Evolutionary conservation across 1,140 invertebrate species (phyloP).

Genomic region (Reticulitermes speratus): DNA sequence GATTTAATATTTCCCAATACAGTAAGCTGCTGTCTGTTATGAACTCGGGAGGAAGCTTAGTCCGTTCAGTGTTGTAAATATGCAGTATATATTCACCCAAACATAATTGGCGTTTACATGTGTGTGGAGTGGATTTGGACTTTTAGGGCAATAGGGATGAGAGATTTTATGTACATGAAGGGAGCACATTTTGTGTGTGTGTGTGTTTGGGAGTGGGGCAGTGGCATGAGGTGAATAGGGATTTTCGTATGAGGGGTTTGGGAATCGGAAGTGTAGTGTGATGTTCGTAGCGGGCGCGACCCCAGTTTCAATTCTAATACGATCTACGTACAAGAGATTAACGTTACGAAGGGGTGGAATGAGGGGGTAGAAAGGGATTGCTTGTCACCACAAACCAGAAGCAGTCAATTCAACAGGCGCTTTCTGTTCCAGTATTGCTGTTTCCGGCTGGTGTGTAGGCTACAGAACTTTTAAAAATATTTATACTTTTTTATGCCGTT

Average conservation of each 20-base stretch:
- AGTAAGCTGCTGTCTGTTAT: neutral
- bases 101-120: constrained; percentile 12
- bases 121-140: neutral
- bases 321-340: constrained; percentile 16
- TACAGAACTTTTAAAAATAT: no score
- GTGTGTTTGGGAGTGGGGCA: neutral
- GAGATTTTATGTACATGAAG: neutral
- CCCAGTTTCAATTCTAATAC: constrained; percentile 12
- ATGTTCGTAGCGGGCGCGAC: constrained; percentile 16
- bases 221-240: neutral
- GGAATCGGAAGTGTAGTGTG: neutral
- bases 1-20: neutral
- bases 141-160: constrained; percentile 3
- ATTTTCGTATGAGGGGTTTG: neutral
- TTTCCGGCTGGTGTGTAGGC: no score
- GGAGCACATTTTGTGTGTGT: no score
- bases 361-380: neutral
- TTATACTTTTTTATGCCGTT: no score
- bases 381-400: constrained; percentile 9
- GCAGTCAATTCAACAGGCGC: neutral
- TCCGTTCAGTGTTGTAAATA: neutral
- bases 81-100: neutral
- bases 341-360: neutral
- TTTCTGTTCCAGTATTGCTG: no score
- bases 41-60: neutral